These are phyloP conservation scores for Physocephala rufipes DNA, from an alignment of 2,888 invertebrate genomes.

Conservation along the genomic window DNA sequence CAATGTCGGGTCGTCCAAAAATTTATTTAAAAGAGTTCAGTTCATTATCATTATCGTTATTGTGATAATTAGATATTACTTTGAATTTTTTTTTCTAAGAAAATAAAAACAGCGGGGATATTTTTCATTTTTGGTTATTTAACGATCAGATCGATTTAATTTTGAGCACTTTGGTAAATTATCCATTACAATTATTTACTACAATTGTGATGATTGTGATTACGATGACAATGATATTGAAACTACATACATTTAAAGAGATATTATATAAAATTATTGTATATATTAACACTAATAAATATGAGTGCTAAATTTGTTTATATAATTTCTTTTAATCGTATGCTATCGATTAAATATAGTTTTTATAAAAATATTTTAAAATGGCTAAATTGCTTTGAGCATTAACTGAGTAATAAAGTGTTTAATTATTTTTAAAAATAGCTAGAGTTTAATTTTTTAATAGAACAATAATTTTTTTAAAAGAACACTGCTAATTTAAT, in stretches of 20 bases:
- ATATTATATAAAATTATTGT: constrained; percentile 43
- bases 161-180: constrained; percentile 57
- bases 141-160: constrained; percentile 18
- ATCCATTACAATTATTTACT: constrained; percentile 46
- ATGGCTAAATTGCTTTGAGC: not conserved
- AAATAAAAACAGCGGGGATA: not conserved
- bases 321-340: not conserved
- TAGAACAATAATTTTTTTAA: no score
- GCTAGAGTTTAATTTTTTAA: no score
- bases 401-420: not conserved
- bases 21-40: no score
- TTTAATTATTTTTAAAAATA: not conserved
- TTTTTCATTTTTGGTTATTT: constrained; percentile 20
- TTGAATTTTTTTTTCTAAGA: constrained; percentile 14
- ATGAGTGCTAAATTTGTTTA: constrained; percentile 39
- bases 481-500: not conserved
- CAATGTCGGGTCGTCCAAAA: no score
- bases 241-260: constrained; percentile 26
- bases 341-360: not conserved
- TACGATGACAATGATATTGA: no score
- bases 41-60: no score
- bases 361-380: not conserved
- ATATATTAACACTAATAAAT: constrained; percentile 39
- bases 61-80: not conserved
- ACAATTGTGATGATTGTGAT: no score